These are phyloP conservation scores for Macropodus opercularis DNA, from an alignment of 2,797 vertebrate species.

Conservation along the genomic window DNA sequence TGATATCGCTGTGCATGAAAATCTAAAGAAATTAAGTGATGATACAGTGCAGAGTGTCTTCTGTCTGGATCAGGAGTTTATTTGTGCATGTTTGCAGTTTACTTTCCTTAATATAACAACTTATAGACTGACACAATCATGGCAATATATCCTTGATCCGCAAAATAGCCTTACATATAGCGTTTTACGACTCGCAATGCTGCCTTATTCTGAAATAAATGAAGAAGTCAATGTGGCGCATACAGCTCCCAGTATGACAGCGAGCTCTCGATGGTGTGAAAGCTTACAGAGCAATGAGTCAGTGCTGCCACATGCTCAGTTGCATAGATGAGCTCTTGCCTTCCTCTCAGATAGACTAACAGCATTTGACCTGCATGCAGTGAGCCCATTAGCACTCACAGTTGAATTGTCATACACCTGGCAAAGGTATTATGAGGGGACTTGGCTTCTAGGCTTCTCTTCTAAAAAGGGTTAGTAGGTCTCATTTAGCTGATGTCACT, in stretches of 20 bases:
- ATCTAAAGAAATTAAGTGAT: not conserved
- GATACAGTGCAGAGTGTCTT: no score
- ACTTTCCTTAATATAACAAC: not conserved
- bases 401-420: constrained; percentile 37
- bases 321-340: constrained; percentile 51
- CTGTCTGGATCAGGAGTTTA: not conserved
- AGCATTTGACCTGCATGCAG: constrained; percentile 37
- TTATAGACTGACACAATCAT: not conserved
- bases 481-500: constrained; percentile 8
- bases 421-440: constrained; percentile 27
- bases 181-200: not conserved
- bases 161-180: constrained; percentile 4
- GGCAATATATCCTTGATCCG: constrained; percentile 1
- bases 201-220: constrained; percentile 14
- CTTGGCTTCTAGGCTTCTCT: constrained; percentile 13
- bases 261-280: constrained; percentile 46
- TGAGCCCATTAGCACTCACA: constrained; percentile 52
- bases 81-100: not conserved
- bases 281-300: constrained; percentile 57
- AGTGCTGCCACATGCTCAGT: constrained; percentile 53
- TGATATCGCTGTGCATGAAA: constrained; percentile 2
- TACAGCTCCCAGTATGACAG: constrained; percentile 24
- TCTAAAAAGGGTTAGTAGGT: constrained; percentile 11
- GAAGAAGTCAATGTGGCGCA: constrained; percentile 14
- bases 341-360: constrained; percentile 36